Percentiles rank a stretch among this genome's conserved stretches.
Evolutionary conservation across 2,888 invertebrate species (phyloP).

Genomic region (Spilarctia lutea): DNA sequence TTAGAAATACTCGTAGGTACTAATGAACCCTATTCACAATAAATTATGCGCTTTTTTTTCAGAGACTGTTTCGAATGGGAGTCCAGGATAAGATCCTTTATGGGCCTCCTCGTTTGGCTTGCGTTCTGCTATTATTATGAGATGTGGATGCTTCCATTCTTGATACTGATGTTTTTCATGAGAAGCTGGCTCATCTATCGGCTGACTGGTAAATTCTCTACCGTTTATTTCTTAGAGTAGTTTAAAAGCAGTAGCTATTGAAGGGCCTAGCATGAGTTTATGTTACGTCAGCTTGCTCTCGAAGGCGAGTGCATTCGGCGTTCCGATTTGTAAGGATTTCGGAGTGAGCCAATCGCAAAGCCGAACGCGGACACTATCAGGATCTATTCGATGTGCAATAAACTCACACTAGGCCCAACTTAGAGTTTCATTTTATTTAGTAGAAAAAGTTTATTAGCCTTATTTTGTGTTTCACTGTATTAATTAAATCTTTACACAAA

Average conservation of each 20-base stretch:
- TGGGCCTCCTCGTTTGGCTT: constrained; percentile 94
- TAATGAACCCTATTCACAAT: not conserved
- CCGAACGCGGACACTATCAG: no score
- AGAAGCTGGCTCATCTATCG: constrained; percentile 83
- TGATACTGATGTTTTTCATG: constrained; percentile 92
- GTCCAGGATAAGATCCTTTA: constrained; percentile 93
- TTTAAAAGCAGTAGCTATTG: not conserved
- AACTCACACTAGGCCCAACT: no score
- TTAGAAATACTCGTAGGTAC: no score
- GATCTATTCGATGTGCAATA: no score
- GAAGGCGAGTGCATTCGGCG: no score
- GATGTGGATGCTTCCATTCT: constrained; percentile 96
- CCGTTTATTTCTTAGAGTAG: no score
- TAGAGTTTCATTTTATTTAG: not conserved
- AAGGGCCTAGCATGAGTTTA: not conserved
- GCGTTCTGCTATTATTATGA: constrained; percentile 97
- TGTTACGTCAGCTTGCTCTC: not conserved
- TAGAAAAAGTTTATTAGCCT: not conserved
- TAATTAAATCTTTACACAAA: not conserved
- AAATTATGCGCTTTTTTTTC: constrained; percentile 53
- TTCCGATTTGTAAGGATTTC: no score
- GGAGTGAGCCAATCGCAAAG: no score
- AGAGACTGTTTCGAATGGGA: constrained; percentile 99
- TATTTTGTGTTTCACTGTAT: not conserved
- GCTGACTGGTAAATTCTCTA: constrained; percentile 72